Evolutionary conservation across 1,140 invertebrate species (phyloP).

Genomic region (Drosophila nigrodunni): DNA sequence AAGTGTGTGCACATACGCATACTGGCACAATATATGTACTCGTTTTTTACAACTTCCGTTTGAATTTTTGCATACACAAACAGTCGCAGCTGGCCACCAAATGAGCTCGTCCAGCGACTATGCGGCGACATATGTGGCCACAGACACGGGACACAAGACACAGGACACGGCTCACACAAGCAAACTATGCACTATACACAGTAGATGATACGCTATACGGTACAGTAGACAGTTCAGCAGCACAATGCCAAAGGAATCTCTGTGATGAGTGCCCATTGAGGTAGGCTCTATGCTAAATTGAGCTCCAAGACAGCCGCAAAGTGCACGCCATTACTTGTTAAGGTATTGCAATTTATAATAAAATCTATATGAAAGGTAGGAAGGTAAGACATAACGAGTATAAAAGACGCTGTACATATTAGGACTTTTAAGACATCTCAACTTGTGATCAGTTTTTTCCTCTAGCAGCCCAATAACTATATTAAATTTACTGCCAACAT

Average conservation of each 20-base stretch:
- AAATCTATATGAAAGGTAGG: too few relatives aligned
- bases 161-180: neutral
- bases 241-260: neutral
- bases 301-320: neutral
- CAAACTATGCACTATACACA: slow-evolving; percentile 1
- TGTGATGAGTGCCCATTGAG: neutral
- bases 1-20: slow-evolving; percentile 9
- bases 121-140: slow-evolving; percentile 79
- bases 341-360: too few relatives aligned
- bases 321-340: too few relatives aligned
- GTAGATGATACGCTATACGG: neutral
- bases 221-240: neutral
- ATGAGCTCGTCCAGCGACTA: slow-evolving; percentile 69
- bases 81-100: slow-evolving; percentile 58
- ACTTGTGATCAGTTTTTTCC: too few relatives aligned
- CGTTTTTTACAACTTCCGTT: slow-evolving; percentile 76
- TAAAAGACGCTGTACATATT: too few relatives aligned
- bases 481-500: too few relatives aligned
- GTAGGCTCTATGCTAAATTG: neutral
- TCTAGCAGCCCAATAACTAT: too few relatives aligned
- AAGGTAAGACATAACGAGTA: too few relatives aligned
- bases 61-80: slow-evolving; percentile 53
- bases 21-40: slow-evolving; percentile 55
- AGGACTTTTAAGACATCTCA: too few relatives aligned
- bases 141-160: slow-evolving; percentile 52